A percentile compares a stretch with the other conserved stretches of the same genome.
Conservation (phyloP, 2,797 vertebrate species). For the Lagodon rhomboides region DNA sequence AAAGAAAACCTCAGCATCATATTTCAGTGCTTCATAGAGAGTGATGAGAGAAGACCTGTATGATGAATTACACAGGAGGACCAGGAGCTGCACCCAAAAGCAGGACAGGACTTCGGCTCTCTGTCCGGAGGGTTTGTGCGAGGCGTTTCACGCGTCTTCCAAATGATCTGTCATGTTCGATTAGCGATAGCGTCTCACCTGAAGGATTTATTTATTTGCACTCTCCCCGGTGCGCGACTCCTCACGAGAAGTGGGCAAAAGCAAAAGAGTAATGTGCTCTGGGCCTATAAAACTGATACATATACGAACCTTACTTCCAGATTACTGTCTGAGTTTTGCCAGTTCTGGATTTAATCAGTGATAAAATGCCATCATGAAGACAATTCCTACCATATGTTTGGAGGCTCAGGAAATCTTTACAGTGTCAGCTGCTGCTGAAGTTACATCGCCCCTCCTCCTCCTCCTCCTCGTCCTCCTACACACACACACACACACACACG, state of each 20-base stretch:
- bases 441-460: slow-evolving; percentile 42
- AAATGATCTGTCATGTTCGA: slow-evolving; percentile 36
- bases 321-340: slow-evolving; percentile 59
- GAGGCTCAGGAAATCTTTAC: slow-evolving; percentile 68
- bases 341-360: slow-evolving; percentile 75
- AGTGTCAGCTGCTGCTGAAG: slow-evolving; percentile 70
- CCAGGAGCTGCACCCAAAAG: slow-evolving; percentile 30
- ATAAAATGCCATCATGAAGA: slow-evolving; percentile 74
- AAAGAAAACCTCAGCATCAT: slow-evolving; percentile 17
- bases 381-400: slow-evolving; percentile 76
- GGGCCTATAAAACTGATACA: slow-evolving; percentile 48
- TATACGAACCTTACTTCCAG: slow-evolving; percentile 54
- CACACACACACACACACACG: slow-evolving; percentile 34
- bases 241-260: slow-evolving; percentile 20
- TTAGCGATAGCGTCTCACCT: slow-evolving; percentile 10
- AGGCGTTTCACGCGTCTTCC: slow-evolving; percentile 36
- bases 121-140: slow-evolving; percentile 12
- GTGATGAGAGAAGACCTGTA: slow-evolving; percentile 16
- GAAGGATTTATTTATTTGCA: slow-evolving; percentile 10
- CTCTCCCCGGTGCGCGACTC: slow-evolving; percentile 6
- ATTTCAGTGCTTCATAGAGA: slow-evolving; percentile 21
- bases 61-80: slow-evolving; percentile 24
- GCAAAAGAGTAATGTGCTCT: slow-evolving; percentile 40
- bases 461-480: slow-evolving; percentile 32
- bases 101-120: slow-evolving; percentile 24